Evolutionary conservation across 1,140 invertebrate species (phyloP), one percentile per base, ranked within the genome.

Genomic region (Telenomus remus): DNA sequence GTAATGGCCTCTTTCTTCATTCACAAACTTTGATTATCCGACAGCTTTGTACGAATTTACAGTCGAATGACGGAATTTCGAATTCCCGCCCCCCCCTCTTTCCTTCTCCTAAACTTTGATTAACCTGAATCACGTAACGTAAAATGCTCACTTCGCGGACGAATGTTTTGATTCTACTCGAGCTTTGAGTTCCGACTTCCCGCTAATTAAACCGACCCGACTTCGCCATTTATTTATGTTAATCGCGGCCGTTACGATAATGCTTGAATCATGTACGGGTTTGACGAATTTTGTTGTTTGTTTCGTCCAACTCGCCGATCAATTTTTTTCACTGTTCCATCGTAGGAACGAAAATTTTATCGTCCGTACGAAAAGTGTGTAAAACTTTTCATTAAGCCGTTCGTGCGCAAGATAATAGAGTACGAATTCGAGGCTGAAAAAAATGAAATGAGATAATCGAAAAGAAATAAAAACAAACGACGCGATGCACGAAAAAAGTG

Each of bases 131-230:
- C 65, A 57, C 61, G 55, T 37, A 54, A 76, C 60, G 65, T 63
- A 61, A 71, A 66, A 70, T 66, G 73, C 59, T 68, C 72, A 60
- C 51, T 68, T 69, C 64, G 53, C 10, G 49, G 55, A 54, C 19
- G 42, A 76, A 69, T 76, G 60, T 70, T 70, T 76, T 69, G 64
- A 75, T 75, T 69, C 54, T 63, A 68, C 71, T 74, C 63, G 35
- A 74, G 13, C 33, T 47, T 47, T 27, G 33, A 35, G 42, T 68
- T 12, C 35, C 53, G 63, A 57, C 63, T 56, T 48, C 39, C 47
- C 13, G 47, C 43, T 74, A 64, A 75, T 75, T 75, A 75, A 75
- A 75, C 64, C 65, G 39, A 37, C 47, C 46, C 14, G 48, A 19
- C 53, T 51, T 66, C 47, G 19, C 51, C 64, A 68, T 75, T 75